Conservation (phyloP, 2,888 invertebrate genomes). For the Nomada ruficornis region DNA sequence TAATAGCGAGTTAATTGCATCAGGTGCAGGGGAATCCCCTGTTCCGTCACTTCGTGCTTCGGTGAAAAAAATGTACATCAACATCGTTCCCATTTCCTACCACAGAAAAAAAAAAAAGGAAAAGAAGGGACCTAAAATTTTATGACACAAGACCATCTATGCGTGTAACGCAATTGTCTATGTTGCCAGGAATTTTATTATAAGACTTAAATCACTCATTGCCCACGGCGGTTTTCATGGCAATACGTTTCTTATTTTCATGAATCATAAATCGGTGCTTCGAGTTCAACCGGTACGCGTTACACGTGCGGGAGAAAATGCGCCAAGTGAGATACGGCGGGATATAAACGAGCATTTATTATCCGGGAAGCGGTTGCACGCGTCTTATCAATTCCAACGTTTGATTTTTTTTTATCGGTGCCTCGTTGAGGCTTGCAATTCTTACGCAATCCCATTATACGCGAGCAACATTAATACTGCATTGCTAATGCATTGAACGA, state of each 20-base stretch:
- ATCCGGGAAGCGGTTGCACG: constrained; percentile 62
- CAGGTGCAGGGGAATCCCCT: constrained; percentile 70
- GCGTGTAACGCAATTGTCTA: background rate
- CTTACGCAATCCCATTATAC: constrained; percentile 39
- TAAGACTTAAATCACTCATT: background rate
- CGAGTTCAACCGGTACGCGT: background rate
- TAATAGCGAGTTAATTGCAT: constrained; percentile 79
- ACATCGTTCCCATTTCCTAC: background rate
- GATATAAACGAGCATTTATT: constrained; percentile 58
- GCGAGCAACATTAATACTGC: constrained; percentile 8
- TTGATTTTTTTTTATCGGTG: constrained; percentile 49
- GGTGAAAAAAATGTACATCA: constrained; percentile 41
- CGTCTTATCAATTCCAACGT: constrained; percentile 69
- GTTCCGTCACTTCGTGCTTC: constrained; percentile 68
- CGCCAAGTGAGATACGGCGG: constrained; percentile 42
- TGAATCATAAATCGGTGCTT: constrained; percentile 55
- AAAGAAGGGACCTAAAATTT: constrained; percentile 9
- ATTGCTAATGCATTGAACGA: background rate
- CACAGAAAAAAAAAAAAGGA: constrained; percentile 24
- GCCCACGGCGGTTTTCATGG: background rate
- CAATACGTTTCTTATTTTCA: constrained; percentile 38
- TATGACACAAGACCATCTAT: background rate
- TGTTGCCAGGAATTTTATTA: background rate
- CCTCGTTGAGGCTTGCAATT: constrained; percentile 26
- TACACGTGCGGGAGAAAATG: constrained; percentile 24